A percentile compares a stretch with the other conserved stretches of the same genome.
phyloP scores from a whole-genome alignment of 2,888 invertebrate species.

The Synergus laeviventris region DNA sequence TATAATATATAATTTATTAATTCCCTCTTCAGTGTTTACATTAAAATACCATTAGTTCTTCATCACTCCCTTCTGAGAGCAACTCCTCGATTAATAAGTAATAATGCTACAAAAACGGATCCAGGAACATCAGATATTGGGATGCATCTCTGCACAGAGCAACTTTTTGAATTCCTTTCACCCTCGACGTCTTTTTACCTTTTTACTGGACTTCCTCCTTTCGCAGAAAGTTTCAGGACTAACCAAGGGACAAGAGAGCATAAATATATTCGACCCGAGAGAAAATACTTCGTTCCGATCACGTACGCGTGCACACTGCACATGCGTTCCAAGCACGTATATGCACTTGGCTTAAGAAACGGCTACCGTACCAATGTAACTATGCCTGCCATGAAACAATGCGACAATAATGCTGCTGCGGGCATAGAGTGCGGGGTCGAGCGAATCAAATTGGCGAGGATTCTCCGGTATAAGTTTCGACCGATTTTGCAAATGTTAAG shows the following conservation, averaged over 20 bases:
- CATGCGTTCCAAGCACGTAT: constrained; percentile 29
- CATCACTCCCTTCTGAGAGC: background rate
- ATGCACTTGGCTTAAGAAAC: constrained; percentile 27
- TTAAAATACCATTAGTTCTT: constrained; percentile 33
- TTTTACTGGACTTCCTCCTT: constrained; percentile 26
- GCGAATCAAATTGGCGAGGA: constrained; percentile 63
- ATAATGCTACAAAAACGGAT: constrained; percentile 6
- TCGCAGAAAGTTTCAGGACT: constrained; percentile 31
- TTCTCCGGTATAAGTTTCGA: constrained; percentile 58
- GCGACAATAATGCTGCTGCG: constrained; percentile 28
- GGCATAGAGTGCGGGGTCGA: constrained; percentile 56
- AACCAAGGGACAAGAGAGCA: background rate
- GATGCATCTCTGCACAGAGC: background rate
- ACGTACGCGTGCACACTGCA: constrained; percentile 10
- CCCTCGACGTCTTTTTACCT: background rate
- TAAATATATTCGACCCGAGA: constrained; percentile 10
- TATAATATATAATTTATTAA: background rate
- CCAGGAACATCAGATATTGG: constrained; percentile 15
- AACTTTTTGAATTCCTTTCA: constrained; percentile 17
- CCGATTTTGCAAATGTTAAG: constrained; percentile 40
- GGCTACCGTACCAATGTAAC: constrained; percentile 6
- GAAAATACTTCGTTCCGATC: constrained; percentile 21
- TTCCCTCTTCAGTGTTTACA: constrained; percentile 30
- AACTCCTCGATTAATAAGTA: constrained; percentile 14
- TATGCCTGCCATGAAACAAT: constrained; percentile 30